Evolutionary conservation across 2,797 vertebrate species (phyloP).

Genomic region (Mallotus villosus): DNA sequence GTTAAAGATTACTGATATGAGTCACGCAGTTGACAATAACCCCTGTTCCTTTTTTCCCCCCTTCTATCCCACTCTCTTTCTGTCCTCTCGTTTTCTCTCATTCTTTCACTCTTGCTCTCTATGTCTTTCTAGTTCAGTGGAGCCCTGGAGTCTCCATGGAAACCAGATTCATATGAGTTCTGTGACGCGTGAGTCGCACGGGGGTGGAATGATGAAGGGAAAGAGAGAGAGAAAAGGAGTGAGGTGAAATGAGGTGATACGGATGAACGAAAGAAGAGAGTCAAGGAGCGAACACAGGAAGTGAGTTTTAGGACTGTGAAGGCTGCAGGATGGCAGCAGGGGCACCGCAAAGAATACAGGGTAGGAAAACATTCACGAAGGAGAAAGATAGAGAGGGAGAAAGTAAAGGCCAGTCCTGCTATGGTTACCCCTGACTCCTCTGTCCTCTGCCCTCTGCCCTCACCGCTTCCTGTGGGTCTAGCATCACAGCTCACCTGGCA

Average conservation of each 20-base stretch:
- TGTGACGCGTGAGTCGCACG: constrained; percentile 38
- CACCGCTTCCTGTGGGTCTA: neutral
- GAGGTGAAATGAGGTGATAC: neutral
- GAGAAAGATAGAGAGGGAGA: neutral
- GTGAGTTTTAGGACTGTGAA: neutral
- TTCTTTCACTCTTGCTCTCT: neutral
- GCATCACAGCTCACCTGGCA: neutral
- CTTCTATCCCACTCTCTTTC: constrained; percentile 2
- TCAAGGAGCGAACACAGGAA: constrained; percentile 12
- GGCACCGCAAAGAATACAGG: neutral
- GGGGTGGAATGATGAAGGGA: constrained; percentile 19
- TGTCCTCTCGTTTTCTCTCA: constrained; percentile 18
- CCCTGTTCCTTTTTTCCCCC: constrained; percentile 24
- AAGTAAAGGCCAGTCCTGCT: neutral
- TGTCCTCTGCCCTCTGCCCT: constrained; percentile 7
- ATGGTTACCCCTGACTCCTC: neutral
- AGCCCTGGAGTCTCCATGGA: constrained; percentile 71
- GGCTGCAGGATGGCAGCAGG: too few species aligned
- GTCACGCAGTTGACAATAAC: constrained; percentile 43
- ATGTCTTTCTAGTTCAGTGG: constrained; percentile 34
- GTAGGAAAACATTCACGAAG: neutral
- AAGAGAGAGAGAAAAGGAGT: constrained; percentile 15
- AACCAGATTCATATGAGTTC: constrained; percentile 63
- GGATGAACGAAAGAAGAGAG: constrained; percentile 21
- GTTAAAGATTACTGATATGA: constrained; percentile 52